phyloP scores from a whole-genome alignment of 1,140 invertebrate genomes.

The Drosophila orena region DNA sequence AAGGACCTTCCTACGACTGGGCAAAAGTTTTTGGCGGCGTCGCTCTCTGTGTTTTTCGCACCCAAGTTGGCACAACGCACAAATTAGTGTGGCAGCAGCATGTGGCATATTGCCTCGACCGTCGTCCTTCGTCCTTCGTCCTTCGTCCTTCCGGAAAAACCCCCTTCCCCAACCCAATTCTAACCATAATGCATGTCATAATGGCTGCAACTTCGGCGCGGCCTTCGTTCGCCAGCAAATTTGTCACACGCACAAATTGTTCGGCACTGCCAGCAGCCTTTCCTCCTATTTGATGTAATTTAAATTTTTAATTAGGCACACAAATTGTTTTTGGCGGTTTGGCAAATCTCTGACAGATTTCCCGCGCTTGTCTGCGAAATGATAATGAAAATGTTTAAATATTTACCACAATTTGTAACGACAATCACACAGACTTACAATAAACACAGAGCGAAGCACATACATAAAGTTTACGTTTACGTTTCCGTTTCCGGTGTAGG shows the following conservation, averaged over 20 bases:
- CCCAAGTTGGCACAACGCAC: slow-evolving; percentile 76
- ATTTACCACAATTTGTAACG: slow-evolving; percentile 76
- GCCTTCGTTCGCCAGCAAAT: slow-evolving; percentile 50
- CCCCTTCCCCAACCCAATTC: neutral
- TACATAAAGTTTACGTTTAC: slow-evolving; percentile 19
- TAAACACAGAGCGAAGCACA: slow-evolving; percentile 15
- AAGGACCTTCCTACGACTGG: slow-evolving; percentile 33
- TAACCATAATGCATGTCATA: slow-evolving; percentile 78
- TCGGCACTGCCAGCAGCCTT: slow-evolving; percentile 6
- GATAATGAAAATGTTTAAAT: slow-evolving; percentile 82
- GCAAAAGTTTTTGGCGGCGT: slow-evolving; percentile 64
- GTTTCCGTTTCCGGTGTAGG: slow-evolving; percentile 25
- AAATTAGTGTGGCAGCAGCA: slow-evolving; percentile 79
- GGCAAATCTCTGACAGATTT: slow-evolving; percentile 78
- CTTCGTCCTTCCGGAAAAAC: slow-evolving; percentile 19
- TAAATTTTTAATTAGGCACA: slow-evolving; percentile 82
- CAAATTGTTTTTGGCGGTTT: slow-evolving; percentile 80
- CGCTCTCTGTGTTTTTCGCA: slow-evolving; percentile 73
- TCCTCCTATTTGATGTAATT: slow-evolving; percentile 73
- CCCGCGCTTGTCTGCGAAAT: slow-evolving; percentile 56
- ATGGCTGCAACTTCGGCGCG: slow-evolving; percentile 52
- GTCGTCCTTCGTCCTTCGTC: slow-evolving; percentile 29
- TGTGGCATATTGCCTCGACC: slow-evolving; percentile 57
- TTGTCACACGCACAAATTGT: slow-evolving; percentile 77
- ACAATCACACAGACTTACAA: slow-evolving; percentile 46